Base-by-base conservation (phyloP, 2,113 vertebrate species). In the Ochotona princeps region DNA sequence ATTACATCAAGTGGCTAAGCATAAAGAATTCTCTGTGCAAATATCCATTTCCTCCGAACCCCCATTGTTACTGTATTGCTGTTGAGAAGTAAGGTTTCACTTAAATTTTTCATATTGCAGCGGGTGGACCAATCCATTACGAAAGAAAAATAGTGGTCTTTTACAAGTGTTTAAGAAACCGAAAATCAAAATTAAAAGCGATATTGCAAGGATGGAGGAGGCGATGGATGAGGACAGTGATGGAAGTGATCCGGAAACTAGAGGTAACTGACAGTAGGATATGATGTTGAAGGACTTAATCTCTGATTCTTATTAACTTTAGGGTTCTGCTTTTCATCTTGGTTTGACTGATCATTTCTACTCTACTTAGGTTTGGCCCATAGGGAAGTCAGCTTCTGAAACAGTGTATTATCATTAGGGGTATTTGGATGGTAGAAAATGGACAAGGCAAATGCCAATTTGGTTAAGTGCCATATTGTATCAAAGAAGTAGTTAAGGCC, bases 61-160 rank as follows among this genome's bases (percentile, higher is more conserved):
- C 20, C 49, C 10, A 75, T 86, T 92, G 51, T 88, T 93, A 54
- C 11, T 84, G 30, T 49, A 8, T 73, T 13, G 92, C 57, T 79
- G 17, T 76, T 93, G 70, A 91, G 61, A 84, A 86, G 18, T 79
- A 89, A 94, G 28, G 30, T 79, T 96, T 97, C 63, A 91, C 4
- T 70, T 94, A 26, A 70, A 83, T 15, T 96, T 98, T 95, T 94
- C 74, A 82, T 96, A 26, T 98, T 98, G 35, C 95, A 98, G 97
- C 65, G 70, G 0, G 0, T 96, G 96, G 69, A 1, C 49, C 87
- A 90, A 94, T 81, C 81, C 88, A 94, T 94, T 98, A 85, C 80
- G 0, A 90, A 94, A 5, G 15, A 80, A 67, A 14, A n/a, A 15
- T 14, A 93, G 82, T 1, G 75, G 28, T 87, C 2, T 95, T 2